Evolutionary conservation across 2,888 invertebrate species (phyloP).

Genomic region (Euphydryas editha): DNA sequence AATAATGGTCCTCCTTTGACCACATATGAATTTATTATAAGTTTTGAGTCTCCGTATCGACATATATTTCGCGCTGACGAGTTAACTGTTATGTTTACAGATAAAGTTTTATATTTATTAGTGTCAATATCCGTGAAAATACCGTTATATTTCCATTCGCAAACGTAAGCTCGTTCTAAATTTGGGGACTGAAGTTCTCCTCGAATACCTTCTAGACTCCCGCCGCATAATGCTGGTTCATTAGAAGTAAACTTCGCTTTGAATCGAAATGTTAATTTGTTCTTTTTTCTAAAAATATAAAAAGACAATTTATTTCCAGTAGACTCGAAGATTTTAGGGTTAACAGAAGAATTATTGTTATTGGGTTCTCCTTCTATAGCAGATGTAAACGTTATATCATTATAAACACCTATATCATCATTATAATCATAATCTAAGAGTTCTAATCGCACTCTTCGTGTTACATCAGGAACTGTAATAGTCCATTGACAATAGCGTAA

Average conservation of each 20-base stretch:
- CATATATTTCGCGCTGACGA: slow-evolving; percentile 54
- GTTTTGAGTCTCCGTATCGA: slow-evolving; percentile 55
- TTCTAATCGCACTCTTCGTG: slow-evolving; percentile 74
- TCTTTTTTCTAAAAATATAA: slow-evolving; percentile 73
- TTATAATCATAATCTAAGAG: slow-evolving; percentile 77
- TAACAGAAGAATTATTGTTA: slow-evolving; percentile 46
- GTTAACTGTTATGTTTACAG: slow-evolving; percentile 55
- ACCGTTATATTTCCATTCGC: slow-evolving; percentile 65
- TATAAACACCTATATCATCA: slow-evolving; percentile 63
- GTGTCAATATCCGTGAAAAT: slow-evolving; percentile 12
- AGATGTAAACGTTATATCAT: slow-evolving; percentile 78
- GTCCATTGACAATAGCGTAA: slow-evolving; percentile 67
- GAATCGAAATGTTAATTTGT: slow-evolving; percentile 84
- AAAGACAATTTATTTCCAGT: slow-evolving; percentile 86
- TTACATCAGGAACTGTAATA: slow-evolving; percentile 62
- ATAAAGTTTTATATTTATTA: slow-evolving; percentile 55
- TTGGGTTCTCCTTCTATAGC: slow-evolving; percentile 58
- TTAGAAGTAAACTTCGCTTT: slow-evolving; percentile 87
- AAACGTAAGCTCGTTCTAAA: slow-evolving; percentile 58
- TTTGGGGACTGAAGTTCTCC: slow-evolving; percentile 61
- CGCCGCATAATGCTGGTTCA: slow-evolving; percentile 77
- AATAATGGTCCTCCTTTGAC: slow-evolving; percentile 39
- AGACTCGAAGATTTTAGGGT: slow-evolving; percentile 79
- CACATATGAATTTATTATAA: slow-evolving; percentile 52
- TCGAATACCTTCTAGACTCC: slow-evolving; percentile 52